Evolutionary conservation across 2,888 invertebrate species (phyloP), one percentile per base, ranked within the genome.

Genomic region (Tipula confusa): DNA sequence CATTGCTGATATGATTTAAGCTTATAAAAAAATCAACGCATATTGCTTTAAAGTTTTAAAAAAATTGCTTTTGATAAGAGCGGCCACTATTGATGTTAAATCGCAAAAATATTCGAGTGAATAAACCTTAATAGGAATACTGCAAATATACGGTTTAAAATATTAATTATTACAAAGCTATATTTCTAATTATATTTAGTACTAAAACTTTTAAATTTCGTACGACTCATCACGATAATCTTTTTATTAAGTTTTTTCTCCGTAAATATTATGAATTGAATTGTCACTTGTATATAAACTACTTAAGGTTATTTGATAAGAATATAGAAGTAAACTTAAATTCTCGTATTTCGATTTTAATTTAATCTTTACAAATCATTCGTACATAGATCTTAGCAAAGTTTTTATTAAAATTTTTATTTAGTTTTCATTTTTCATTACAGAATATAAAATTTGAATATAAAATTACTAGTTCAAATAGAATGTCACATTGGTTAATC

Each of bases 401-500:
- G 6, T 80, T 29, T 64, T 64, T 29, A 29, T 24, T 29, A 31
- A n/a, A n/a, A 28, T 80, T 80, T 80, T 80, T 18, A 18, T 80
- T 80, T 80, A n/a, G 9, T 80, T 80, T 80, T 80, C 13, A 18
- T 80, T 80, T 80, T 80, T 80, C 31, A 80, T 29, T 80, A n/a
- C 80, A 31, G 80, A 31, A 29, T 80, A n/a, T 29, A 9, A n/a
- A n/a, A 9, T n/a, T 80, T 80, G 29, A 29, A 80, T n/a, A 31
- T 7, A 7, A 31, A 80, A 13, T 80, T n/a, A n/a, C 7, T 15
- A 29, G 31, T 80, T 7, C 31, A n/a, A 29, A 15, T 33, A 83
- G 90, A 85, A 92, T 87, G 88, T 92, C 86, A 87, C 91, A 89
- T 85, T 92, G 92, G 92, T 86, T 92, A 48, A 89, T 94, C 83